A percentile compares a stretch with the other conserved stretches of the same genome.
Evolutionary conservation across 1,140 invertebrate species (phyloP).

Genomic region (Patella vulgata): DNA sequence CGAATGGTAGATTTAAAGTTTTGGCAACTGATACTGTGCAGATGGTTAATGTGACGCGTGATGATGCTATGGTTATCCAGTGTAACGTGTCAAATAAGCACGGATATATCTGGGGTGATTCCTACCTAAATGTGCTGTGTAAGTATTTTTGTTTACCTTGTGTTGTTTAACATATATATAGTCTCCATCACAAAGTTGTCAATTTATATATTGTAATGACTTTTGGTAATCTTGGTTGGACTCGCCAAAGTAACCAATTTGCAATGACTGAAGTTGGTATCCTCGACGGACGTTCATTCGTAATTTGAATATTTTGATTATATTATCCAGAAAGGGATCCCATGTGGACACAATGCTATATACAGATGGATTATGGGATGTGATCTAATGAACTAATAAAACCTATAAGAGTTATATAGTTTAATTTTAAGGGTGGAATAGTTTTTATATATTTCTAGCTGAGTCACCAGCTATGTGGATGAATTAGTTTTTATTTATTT

Average conservation of each 20-base stretch:
- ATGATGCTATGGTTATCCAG: constrained; percentile 96
- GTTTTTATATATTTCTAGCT: no score
- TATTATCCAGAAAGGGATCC: no score
- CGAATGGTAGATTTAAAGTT: constrained; percentile 77
- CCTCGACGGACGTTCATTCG: no score
- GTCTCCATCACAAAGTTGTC: constrained; percentile 73
- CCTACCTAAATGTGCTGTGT: constrained; percentile 95
- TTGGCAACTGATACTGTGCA: constrained; percentile 77
- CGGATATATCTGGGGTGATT: constrained; percentile 98
- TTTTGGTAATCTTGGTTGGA: background rate
- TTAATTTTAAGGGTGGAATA: no score
- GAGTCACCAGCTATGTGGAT: no score
- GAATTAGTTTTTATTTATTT: constrained; percentile 11
- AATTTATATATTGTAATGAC: background rate
- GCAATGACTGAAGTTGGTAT: no score
- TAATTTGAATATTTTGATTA: no score
- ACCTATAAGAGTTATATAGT: no score
- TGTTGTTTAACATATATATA: constrained; percentile 80
- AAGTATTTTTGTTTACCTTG: constrained; percentile 44
- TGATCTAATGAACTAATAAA: no score
- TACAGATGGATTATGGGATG: no score
- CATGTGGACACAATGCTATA: no score
- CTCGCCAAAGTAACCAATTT: background rate
- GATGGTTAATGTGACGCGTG: constrained; percentile 83
- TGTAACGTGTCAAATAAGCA: constrained; percentile 99